Base-by-base conservation (phyloP, 1,140 invertebrate species). In the Pentalonia nigronervosa region DNA sequence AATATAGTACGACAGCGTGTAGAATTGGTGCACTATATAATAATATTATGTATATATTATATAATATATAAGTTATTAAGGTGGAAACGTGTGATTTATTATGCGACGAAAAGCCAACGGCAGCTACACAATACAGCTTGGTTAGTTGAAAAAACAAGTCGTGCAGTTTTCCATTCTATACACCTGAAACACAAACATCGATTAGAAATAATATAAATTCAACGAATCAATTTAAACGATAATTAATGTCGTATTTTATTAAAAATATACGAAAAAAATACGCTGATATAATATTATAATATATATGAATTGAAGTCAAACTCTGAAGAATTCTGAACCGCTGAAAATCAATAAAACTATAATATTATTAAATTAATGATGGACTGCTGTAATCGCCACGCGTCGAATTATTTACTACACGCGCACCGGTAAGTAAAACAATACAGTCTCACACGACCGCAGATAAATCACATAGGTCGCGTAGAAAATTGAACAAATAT, bases 1-100 rank as follows among this genome's bases (percentile, higher is more conserved):
- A 86, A 67, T 50, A 90, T 90, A 67, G 89, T 90, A 67, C 89
- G 60, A 90, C 89, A 67, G 89, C 89, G 89, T 90, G 89, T 90
- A 45, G 53, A 45, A 48, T 90, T 67, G 53, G 89, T 90, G 89
- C 89, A 60, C 36, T 56, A 88, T 88, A 34, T 11, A 36, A 50
- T 47, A 30, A 45, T 48, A 50, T n/a, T 67, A 67, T 67, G 41
- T 41, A 14, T 67, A n/a, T n/a, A 14, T 60, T n/a, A 67, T 67
- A 67, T 67, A n/a, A n/a, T 76, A 76, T 88, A 8, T 50, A 34
- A 90, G 23, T 41, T 90, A 60, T 89, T 60, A 90, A 53, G 48
- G 87, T 53, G n/a, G 87, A 50, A 25, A 20, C 25, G 36, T 67
- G 56, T 90, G 41, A 90, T 60, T 47, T 90, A 90, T 60, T 90